These are phyloP conservation scores for Trisateles emortualis DNA, from an alignment of 2,888 invertebrate genomes.

Conservation along the genomic window DNA sequence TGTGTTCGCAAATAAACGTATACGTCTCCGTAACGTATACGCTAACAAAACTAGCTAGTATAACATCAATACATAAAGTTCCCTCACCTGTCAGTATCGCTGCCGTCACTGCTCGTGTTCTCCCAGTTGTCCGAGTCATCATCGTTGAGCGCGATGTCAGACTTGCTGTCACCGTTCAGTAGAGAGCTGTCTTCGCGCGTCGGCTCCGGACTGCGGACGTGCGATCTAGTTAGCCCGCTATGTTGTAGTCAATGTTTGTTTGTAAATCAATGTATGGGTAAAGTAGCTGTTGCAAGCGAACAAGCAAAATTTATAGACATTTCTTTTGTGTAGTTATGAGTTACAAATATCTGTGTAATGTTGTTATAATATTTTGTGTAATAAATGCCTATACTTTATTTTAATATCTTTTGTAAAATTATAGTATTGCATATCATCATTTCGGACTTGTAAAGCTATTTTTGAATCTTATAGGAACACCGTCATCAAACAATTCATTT, in stretches of 20 bases:
- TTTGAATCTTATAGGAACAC: no score
- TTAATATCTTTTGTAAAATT: no score
- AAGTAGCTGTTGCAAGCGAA: background rate
- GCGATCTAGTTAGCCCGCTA: slow-evolving; percentile 39
- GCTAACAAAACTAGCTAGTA: background rate
- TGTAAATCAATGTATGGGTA: slow-evolving; percentile 15
- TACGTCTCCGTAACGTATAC: background rate
- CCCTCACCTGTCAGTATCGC: slow-evolving; percentile 83
- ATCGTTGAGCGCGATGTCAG: slow-evolving; percentile 64
- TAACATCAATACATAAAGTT: background rate
- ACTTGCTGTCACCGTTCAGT: slow-evolving; percentile 77
- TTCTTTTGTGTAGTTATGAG: no score
- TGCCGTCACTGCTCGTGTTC: slow-evolving; percentile 84
- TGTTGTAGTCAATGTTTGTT: slow-evolving; percentile 22
- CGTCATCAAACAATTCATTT: no score
- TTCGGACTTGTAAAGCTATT: no score
- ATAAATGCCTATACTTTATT: no score
- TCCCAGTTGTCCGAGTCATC: slow-evolving; percentile 85
- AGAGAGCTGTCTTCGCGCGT: slow-evolving; percentile 69
- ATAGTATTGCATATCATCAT: no score
- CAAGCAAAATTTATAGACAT: background rate
- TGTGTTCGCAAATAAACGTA: background rate
- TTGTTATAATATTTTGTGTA: no score
- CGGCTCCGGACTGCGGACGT: slow-evolving; percentile 75
- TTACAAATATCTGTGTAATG: no score